A percentile compares a stretch with the other conserved stretches of the same genome.
Conservation (phyloP, 2,113 vertebrate genomes). For the Bambusicola thoracicus region DNA sequence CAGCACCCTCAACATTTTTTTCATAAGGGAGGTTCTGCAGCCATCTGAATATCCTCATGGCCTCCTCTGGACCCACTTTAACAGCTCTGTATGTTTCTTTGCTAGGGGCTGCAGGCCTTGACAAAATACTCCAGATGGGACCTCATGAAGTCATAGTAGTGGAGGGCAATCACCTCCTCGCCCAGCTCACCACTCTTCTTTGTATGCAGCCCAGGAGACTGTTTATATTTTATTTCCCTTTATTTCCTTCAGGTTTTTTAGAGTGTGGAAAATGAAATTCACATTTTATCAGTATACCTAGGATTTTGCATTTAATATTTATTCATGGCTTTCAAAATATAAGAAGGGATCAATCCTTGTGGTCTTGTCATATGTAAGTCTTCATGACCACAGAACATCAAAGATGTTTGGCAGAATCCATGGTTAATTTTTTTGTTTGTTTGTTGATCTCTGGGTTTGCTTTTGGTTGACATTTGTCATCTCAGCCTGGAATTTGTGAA, state of each 20-base stretch:
- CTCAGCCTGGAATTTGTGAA: constrained; percentile 66
- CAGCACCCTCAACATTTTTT: too few species aligned
- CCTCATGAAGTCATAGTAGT: too few species aligned
- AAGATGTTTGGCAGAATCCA: neutral
- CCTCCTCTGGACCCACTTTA: too few species aligned
- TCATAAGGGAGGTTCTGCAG: too few species aligned
- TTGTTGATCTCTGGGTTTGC: constrained; percentile 28
- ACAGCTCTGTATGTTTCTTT: too few species aligned
- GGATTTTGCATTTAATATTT: neutral
- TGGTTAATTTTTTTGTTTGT: neutral
- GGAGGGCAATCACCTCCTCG: too few species aligned
- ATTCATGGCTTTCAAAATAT: neutral
- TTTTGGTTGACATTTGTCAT: constrained; percentile 71
- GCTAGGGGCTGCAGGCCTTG: too few species aligned
- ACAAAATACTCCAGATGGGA: too few species aligned
- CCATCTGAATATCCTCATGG: too few species aligned
- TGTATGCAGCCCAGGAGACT: neutral
- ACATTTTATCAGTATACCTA: neutral
- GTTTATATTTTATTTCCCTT: neutral
- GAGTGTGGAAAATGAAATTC: neutral
- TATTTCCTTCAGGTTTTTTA: neutral
- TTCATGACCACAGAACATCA: neutral
- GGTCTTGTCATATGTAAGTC: neutral
- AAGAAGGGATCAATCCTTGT: neutral
- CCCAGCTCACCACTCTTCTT: too few species aligned